Percentiles rank a stretch among this genome's conserved stretches.
These are phyloP conservation scores for Girardia tigrina DNA, from an alignment of 2,888 invertebrate species.

Conservation along the genomic window DNA sequence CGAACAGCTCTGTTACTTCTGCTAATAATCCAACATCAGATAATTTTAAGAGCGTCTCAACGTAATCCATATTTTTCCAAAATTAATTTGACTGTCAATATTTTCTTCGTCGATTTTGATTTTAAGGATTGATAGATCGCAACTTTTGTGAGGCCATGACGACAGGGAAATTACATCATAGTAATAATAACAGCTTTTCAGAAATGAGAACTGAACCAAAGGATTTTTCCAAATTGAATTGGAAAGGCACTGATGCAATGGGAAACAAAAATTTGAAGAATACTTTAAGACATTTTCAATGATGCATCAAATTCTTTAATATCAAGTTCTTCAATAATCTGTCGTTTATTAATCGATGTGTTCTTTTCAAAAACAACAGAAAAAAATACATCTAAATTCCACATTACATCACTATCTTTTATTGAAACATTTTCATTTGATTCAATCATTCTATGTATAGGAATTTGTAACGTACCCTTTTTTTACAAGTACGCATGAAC, in stretches of 20 bases:
- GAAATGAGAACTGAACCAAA: not conserved
- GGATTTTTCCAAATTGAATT: conserved; percentile 9
- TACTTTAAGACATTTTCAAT: not conserved
- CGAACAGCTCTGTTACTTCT: conserved; percentile 5
- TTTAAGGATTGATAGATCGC: not conserved
- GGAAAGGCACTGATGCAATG: conserved; percentile 1
- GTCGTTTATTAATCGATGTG: not conserved
- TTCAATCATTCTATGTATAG: no score
- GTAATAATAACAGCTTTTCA: not conserved
- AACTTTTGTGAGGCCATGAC: conserved; percentile 1
- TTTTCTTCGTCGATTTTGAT: not conserved
- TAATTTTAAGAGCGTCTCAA: not conserved
- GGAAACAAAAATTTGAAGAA: not conserved
- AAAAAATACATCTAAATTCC: not conserved
- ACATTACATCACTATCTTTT: not conserved
- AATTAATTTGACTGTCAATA: not conserved
- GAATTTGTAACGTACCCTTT: no score
- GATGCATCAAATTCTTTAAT: conserved; percentile 5
- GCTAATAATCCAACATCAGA: not conserved
- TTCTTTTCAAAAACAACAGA: conserved; percentile 5
- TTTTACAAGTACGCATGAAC: conserved; percentile 64
- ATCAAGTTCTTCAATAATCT: conserved; percentile 23
- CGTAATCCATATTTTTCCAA: conserved; percentile 1
- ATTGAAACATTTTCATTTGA: no score
- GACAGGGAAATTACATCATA: not conserved